Conservation (phyloP, 2,888 invertebrate species). For the Ariolimax columbianus region DNA sequence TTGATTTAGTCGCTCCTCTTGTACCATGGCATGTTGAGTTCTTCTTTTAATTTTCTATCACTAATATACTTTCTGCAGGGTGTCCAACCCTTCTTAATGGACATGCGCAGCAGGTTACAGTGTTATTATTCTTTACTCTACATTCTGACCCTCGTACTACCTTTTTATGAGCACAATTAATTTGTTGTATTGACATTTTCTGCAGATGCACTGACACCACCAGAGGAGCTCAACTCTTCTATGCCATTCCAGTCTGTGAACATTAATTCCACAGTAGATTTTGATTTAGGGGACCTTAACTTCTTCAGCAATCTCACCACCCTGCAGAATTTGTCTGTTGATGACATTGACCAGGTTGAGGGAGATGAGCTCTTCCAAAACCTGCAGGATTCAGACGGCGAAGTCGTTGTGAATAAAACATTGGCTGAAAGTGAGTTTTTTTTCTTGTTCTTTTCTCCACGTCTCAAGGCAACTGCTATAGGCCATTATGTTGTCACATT, state of each 20-base stretch:
- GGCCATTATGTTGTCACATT: too few relatives aligned
- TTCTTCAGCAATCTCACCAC: constrained; percentile 26
- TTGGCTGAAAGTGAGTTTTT: background rate
- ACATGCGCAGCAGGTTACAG: too few relatives aligned
- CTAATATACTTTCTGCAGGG: too few relatives aligned
- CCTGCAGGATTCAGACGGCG: background rate
- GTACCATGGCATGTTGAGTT: too few relatives aligned
- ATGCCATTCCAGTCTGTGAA: constrained; percentile 20
- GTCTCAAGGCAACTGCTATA: too few relatives aligned
- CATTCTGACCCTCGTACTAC: too few relatives aligned
- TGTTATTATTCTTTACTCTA: too few relatives aligned
- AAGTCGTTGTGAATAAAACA: background rate
- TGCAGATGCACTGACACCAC: background rate
- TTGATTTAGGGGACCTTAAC: constrained; percentile 32
- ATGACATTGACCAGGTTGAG: constrained; percentile 23
- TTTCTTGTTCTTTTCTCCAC: background rate
- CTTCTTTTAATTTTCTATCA: too few relatives aligned
- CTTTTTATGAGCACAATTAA: too few relatives aligned
- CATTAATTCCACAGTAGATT: constrained; percentile 20
- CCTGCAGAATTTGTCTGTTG: background rate
- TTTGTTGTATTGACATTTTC: too few relatives aligned
- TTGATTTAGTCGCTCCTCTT: too few relatives aligned
- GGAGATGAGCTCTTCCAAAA: constrained; percentile 24
- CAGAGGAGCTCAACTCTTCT: constrained; percentile 18
- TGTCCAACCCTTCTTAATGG: too few relatives aligned